phyloP scores from a whole-genome alignment of 2,888 invertebrate species.

The Tetranychus truncatus region DNA sequence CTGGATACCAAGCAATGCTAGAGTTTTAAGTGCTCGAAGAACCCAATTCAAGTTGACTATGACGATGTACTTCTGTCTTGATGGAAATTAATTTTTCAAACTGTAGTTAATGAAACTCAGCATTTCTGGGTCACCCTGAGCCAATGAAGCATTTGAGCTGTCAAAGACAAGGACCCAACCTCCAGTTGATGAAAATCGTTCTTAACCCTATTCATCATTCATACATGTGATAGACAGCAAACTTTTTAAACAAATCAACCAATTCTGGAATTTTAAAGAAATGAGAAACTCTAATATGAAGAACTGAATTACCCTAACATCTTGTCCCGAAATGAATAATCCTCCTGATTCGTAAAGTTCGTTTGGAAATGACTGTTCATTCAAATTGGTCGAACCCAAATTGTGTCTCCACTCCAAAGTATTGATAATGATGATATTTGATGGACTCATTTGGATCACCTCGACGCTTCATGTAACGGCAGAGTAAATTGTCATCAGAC shows the following conservation, averaged over 20 bases:
- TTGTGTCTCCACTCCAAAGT: neutral
- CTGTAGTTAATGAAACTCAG: neutral
- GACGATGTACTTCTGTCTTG: neutral
- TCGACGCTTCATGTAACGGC: neutral
- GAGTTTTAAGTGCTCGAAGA: neutral
- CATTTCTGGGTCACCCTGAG: neutral
- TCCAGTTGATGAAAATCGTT: neutral
- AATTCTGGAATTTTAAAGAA: conserved; percentile 1
- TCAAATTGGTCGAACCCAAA: neutral
- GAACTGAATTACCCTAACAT: neutral
- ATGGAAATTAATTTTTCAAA: conserved; percentile 1
- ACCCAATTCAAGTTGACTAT: neutral
- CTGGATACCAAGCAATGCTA: neutral
- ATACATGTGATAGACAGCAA: neutral
- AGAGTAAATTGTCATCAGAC: neutral
- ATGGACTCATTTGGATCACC: neutral
- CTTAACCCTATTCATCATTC: neutral
- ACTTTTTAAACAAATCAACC: neutral
- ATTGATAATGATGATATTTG: neutral
- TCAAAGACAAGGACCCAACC: neutral
- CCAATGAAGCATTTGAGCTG: neutral
- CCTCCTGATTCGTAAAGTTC: neutral
- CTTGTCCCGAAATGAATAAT: neutral
- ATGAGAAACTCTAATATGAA: neutral
- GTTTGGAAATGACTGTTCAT: neutral